Conservation (phyloP, 2,888 invertebrate genomes). For the Heliconius ismenius region DNA sequence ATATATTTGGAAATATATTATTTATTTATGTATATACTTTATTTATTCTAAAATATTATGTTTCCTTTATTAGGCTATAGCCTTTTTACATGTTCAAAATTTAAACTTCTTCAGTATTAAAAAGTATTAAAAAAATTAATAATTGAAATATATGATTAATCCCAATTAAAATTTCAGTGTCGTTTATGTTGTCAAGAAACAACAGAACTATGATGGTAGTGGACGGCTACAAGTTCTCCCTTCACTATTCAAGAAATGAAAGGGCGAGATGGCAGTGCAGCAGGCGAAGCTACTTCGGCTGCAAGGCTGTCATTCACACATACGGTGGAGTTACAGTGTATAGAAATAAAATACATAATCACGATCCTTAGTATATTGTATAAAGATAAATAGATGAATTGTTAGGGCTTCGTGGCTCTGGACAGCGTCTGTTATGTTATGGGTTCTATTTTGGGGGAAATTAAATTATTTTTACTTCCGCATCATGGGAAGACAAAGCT, state of each 20-base stretch:
- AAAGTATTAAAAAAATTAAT: background rate
- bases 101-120: background rate
- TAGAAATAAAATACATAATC: constrained; percentile 57
- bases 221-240: constrained; percentile 60
- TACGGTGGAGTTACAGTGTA: constrained; percentile 50
- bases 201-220: constrained; percentile 57
- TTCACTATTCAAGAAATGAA: constrained; percentile 59
- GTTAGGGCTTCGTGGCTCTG: too few relatives aligned
- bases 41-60: background rate
- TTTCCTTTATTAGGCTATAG: background rate
- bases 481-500: too few relatives aligned
- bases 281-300: constrained; percentile 62
- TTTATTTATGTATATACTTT: background rate
- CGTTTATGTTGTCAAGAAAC: constrained; percentile 56
- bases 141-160: constrained; percentile 7
- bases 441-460: background rate
- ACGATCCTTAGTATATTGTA: constrained; percentile 48
- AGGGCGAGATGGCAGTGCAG: constrained; percentile 66
- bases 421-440: background rate
- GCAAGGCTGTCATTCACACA: constrained; percentile 62
- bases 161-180: constrained; percentile 48
- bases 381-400: background rate
- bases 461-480: too few relatives aligned
- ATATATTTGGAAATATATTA: background rate
- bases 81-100: background rate